phyloP scores from a whole-genome alignment of 1,140 invertebrate species.

The Macrostomum lignano region DNA sequence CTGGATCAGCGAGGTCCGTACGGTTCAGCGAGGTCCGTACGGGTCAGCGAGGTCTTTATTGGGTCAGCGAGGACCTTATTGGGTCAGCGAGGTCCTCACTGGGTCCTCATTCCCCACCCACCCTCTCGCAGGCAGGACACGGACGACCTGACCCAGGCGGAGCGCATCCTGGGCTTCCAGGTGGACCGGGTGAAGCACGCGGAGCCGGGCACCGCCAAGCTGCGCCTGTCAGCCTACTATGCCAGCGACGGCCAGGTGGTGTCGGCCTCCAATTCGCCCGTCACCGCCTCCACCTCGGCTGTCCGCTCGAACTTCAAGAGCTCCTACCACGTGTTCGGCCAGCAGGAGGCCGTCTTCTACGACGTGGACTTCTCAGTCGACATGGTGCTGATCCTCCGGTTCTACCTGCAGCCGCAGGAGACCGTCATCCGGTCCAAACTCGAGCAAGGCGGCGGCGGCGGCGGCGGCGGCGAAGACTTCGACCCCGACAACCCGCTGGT shows the following conservation, averaged over 20 bases:
- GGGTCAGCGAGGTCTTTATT: too few species aligned
- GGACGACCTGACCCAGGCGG: background rate
- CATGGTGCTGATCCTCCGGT: slow-evolving; percentile 16
- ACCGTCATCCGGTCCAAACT: slow-evolving; percentile 4
- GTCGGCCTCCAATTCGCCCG: slow-evolving; percentile 17
- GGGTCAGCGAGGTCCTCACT: too few species aligned
- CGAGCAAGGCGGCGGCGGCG: slow-evolving; percentile 10
- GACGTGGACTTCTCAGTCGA: slow-evolving; percentile 16
- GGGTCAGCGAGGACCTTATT: too few species aligned
- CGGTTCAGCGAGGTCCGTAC: too few species aligned
- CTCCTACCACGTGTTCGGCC: slow-evolving; percentile 21
- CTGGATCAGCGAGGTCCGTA: too few species aligned
- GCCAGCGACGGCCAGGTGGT: slow-evolving; percentile 21
- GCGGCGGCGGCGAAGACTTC: too few species aligned
- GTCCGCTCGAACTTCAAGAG: slow-evolving; percentile 20
- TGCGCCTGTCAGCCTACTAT: slow-evolving; percentile 21
- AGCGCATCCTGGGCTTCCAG: slow-evolving; percentile 18
- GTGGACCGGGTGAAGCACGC: slow-evolving; percentile 18
- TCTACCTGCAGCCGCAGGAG: slow-evolving; percentile 3
- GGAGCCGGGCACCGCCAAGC: slow-evolving; percentile 19
- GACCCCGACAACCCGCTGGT: slow-evolving; percentile 9
- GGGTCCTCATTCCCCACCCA: background rate
- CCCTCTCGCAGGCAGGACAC: background rate
- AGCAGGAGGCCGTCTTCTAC: slow-evolving; percentile 20
- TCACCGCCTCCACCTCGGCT: slow-evolving; percentile 18